Evolutionary conservation across 2,113 vertebrate species (phyloP).

Genomic region (Gnathonemus longibarbis): DNA sequence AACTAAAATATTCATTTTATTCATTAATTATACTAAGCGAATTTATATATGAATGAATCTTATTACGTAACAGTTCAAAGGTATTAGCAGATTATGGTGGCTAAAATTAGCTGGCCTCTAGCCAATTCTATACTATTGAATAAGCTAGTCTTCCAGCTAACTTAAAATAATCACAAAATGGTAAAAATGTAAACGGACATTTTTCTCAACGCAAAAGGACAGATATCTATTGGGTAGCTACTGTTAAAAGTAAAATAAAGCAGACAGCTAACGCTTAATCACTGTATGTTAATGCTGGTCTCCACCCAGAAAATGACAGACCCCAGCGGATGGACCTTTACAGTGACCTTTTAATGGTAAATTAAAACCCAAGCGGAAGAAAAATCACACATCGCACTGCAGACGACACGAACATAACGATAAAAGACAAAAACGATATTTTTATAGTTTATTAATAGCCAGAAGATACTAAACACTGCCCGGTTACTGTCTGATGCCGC

Average conservation of each 20-base stretch:
- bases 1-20: background rate
- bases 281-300: background rate
- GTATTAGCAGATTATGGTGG: background rate
- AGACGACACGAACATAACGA: background rate
- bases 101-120: background rate
- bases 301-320: constrained; percentile 7
- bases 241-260: background rate
- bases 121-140: background rate
- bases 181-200: background rate
- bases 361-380: background rate
- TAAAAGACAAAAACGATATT: background rate
- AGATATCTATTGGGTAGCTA: background rate
- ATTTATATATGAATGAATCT: background rate
- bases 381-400: background rate
- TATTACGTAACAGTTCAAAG: background rate
- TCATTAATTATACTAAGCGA: background rate
- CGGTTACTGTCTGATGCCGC: background rate
- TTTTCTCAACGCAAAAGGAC: background rate
- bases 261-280: background rate
- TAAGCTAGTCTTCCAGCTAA: background rate
- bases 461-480: background rate
- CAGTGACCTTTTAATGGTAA: background rate
- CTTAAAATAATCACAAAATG: background rate
- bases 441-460: background rate
- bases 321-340: background rate